phyloP scores from a whole-genome alignment of 30 jellyfish, hydroid and myxozoan species.

The Cassiopea xamachana region DNA sequence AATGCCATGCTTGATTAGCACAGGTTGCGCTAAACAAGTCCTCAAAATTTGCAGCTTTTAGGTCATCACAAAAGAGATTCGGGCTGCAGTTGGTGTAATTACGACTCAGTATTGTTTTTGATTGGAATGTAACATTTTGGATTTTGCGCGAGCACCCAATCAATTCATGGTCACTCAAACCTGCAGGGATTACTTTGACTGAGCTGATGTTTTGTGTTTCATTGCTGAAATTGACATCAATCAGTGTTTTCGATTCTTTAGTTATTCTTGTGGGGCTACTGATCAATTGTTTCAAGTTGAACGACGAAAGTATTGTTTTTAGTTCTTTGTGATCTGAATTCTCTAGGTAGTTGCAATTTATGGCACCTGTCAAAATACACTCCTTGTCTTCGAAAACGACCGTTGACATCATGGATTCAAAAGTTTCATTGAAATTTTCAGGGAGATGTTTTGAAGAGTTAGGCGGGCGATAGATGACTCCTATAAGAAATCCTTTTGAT shows the following conservation, averaged over 20 bases:
- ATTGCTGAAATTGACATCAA: constrained; percentile 58
- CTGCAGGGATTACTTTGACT: constrained; percentile 57
- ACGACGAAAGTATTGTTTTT: constrained; percentile 22
- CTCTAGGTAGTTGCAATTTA: constrained; percentile 29
- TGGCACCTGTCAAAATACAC: constrained; percentile 40
- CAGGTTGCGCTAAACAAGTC: constrained; percentile 26
- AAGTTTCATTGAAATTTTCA: constrained; percentile 23
- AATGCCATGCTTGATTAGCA: constrained; percentile 39
- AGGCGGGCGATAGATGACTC: constrained; percentile 62
- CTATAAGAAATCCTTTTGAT: constrained; percentile 52
- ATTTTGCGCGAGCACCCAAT: constrained; percentile 55
- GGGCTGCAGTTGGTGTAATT: constrained; percentile 33
- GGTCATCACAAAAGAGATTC: constrained; percentile 54
- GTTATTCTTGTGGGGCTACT: constrained; percentile 55
- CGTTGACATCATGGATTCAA: constrained; percentile 49
- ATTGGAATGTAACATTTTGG: constrained; percentile 36
- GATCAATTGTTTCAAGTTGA: constrained; percentile 57
- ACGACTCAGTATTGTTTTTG: constrained; percentile 31
- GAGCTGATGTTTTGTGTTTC: constrained; percentile 55
- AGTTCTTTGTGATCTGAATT: constrained; percentile 37
- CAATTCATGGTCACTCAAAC: constrained; percentile 63
- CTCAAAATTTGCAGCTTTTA: constrained; percentile 27
- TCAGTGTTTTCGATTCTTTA: constrained; percentile 39
- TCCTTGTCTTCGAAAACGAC: constrained; percentile 43
- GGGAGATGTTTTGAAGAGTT: constrained; percentile 63